Evolutionary conservation across 64 coral and sea anemone genomes (phyloP).

Genomic region (Orbicella faveolata): DNA sequence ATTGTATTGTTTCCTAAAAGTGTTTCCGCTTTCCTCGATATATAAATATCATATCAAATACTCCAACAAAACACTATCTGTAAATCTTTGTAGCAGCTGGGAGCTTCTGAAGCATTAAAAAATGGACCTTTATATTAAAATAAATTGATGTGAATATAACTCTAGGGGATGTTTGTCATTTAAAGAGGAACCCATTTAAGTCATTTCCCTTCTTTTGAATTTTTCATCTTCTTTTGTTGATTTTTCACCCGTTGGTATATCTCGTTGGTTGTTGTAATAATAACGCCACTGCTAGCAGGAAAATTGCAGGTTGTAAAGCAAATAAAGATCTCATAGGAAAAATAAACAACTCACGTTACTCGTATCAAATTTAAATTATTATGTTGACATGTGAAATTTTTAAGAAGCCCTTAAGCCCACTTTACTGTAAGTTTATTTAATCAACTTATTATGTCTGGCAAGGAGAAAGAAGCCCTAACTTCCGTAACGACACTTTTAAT

Average conservation of each 20-base stretch:
- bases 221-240: neutral
- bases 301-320: neutral
- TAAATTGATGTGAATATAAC: neutral
- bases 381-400: neutral
- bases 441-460: neutral
- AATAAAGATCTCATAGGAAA: neutral
- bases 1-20: slow-evolving; percentile 1
- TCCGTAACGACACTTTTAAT: neutral
- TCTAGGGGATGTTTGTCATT: neutral
- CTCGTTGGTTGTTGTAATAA: neutral
- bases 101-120: too few species aligned
- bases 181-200: neutral
- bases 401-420: neutral
- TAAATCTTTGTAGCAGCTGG: slow-evolving; percentile 2
- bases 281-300: neutral
- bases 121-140: neutral
- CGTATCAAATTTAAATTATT: neutral
- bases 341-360: neutral
- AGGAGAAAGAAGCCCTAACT: neutral
- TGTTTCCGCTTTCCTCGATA: neutral
- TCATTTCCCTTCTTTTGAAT: neutral
- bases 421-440: neutral
- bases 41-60: neutral
- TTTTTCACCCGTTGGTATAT: neutral
- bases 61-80: neutral